Evolutionary conservation across 2,113 vertebrate genomes (phyloP), one percentile per base, ranked within the genome.

Genomic region (Zosterops lateralis): DNA sequence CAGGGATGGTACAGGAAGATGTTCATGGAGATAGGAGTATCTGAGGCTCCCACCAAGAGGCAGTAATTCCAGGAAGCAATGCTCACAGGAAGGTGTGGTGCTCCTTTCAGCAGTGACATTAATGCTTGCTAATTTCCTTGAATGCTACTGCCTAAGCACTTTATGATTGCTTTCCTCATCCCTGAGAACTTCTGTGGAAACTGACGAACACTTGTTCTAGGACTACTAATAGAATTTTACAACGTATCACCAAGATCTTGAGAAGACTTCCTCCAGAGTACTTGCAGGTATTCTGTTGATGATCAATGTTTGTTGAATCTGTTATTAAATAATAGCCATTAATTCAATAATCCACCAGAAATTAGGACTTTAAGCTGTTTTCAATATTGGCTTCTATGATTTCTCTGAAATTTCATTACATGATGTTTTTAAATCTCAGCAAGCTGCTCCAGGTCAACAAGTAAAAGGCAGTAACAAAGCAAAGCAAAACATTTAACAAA

Each of bases 401-500:
- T 85, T 83, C 36, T 70, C 58, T 60, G 54, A 84, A 84, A 91
- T 70, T 61, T 92, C 58, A 80, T 87, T 51, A 66, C 62, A 83
- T 51, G 70, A 70, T 56, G 73, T 56, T 76, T 93, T 92, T 80
- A 78, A 79, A 56, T 87, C 78, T 91, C 87, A 73, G 67, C 3
- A 10, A 96, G 64, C 34, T 89, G 17, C 64, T 91, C 38, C 84
- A 82, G 64, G 91, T 93, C 87, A 95, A 84, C 58, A 92, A 89
- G 84, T 71, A 89, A 89, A 93, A 92, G 70, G 56, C 91, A 94
- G 62, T 61, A 91, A 87, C 74, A 95, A 95, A 92, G 87, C 34
- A 87, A 87, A 92, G 64, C 50, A 92, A 89, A 96, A 94, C 91
- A 91, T 93, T 83, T 93, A 95, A 83, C 91, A 89, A 95, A 95